Evolutionary conservation across 2,113 vertebrate genomes (phyloP).

Genomic region (Mastomys coucha): DNA sequence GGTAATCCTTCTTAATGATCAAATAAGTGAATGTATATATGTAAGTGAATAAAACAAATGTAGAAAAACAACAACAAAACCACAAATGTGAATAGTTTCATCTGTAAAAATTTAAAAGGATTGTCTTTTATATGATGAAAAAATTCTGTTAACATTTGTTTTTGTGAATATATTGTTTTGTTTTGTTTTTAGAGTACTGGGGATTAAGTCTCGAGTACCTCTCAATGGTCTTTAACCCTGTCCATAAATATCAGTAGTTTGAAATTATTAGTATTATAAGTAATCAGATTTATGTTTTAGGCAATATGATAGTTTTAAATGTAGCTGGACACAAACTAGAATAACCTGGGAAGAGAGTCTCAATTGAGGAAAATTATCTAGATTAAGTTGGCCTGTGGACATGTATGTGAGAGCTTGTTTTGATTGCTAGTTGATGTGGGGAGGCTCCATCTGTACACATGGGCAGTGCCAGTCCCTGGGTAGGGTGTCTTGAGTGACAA

Average conservation of each 20-base stretch:
- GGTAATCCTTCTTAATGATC: constrained; percentile 20
- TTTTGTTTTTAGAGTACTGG: background rate
- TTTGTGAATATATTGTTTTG: background rate
- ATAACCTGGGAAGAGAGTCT: background rate
- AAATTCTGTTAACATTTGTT: background rate
- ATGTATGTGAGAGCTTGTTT: background rate
- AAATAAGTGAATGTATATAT: background rate
- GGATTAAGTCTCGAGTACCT: background rate
- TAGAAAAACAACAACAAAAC: background rate
- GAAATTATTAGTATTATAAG: constrained; percentile 1
- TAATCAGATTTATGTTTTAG: background rate
- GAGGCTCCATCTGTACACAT: background rate
- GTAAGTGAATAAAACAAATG: constrained; percentile 6
- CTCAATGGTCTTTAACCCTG: background rate
- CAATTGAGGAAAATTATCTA: background rate
- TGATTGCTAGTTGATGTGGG: background rate
- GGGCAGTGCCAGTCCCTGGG: background rate
- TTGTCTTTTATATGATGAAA: background rate
- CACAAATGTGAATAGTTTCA: constrained; percentile 34
- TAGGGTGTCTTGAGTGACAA: background rate
- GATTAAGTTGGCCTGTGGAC: background rate
- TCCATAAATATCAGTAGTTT: constrained; percentile 53
- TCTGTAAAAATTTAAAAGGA: background rate
- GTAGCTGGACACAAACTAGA: background rate
- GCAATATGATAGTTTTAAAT: background rate